phyloP scores from a whole-genome alignment of 2,113 vertebrate species.

The Leucopsar rothschildi region DNA sequence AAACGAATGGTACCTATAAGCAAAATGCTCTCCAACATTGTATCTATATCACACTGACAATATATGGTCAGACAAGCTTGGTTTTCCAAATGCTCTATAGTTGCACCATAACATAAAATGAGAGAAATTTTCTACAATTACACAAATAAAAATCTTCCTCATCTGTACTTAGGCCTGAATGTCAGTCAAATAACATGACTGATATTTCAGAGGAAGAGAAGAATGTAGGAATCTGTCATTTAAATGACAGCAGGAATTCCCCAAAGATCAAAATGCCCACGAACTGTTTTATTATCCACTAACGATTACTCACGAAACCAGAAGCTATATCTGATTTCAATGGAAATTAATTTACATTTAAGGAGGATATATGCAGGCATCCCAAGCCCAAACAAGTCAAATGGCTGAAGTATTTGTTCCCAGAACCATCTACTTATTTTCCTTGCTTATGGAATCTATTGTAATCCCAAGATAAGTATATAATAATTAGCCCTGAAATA shows the following conservation, averaged over 20 bases:
- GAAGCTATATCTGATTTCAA: conserved; percentile 51
- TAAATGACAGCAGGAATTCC: neutral
- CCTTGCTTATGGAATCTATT: neutral
- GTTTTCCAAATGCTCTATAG: conserved; percentile 33
- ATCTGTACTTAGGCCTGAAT: neutral
- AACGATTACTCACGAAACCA: conserved; percentile 12
- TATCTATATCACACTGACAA: neutral
- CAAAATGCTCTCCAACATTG: neutral
- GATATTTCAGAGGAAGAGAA: neutral
- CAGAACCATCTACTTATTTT: neutral
- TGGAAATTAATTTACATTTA: conserved; percentile 39
- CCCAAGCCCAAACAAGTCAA: conserved; percentile 56
- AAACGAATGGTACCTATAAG: neutral
- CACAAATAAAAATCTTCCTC: conserved; percentile 11
- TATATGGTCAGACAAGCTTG: neutral
- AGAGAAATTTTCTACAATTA: conserved; percentile 38
- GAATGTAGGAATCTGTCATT: neutral
- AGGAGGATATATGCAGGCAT: conserved; percentile 2
- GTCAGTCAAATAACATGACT: neutral
- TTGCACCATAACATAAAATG: neutral
- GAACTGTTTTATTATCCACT: conserved; percentile 14
- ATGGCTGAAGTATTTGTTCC: conserved; percentile 19
- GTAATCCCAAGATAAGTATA: neutral
- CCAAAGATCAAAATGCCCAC: neutral
- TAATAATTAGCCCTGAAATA: neutral